Conservation (phyloP, 2,888 invertebrate species). For the Therioaphis trifolii region DNA sequence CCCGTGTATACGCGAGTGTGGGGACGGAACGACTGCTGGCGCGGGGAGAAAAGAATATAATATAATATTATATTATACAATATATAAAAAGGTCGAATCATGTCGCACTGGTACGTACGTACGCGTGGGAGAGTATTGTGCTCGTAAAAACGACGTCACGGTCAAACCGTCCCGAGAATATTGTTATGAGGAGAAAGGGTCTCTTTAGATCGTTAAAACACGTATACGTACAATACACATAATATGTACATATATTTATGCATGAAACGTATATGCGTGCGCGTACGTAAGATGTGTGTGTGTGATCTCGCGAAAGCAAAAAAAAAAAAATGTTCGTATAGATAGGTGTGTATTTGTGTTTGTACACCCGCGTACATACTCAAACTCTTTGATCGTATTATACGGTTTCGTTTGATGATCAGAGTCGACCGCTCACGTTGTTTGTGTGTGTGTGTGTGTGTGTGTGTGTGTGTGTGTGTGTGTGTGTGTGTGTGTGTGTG, state of each 20-base stretch:
- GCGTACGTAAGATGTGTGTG: too few species aligned
- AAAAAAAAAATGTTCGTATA: too few species aligned
- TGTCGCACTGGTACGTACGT: background rate
- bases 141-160: slow-evolving; percentile 56
- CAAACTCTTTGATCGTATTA: too few species aligned
- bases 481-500: too few species aligned
- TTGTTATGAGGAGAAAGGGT: slow-evolving; percentile 13
- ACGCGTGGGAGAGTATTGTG: slow-evolving; percentile 52
- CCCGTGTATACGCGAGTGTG: background rate
- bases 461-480: too few species aligned
- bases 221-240: background rate
- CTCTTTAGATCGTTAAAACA: slow-evolving; percentile 24
- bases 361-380: too few species aligned
- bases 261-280: too few species aligned
- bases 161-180: slow-evolving; percentile 46
- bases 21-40: background rate
- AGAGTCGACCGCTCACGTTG: too few species aligned
- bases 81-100: slow-evolving; percentile 53
- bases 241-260: background rate
- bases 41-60: background rate
- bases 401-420: too few species aligned
- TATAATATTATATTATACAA: background rate
- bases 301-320: background rate
- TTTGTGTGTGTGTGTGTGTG: too few species aligned
- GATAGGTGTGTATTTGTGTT: too few species aligned